Percentiles rank a stretch among this genome's conserved stretches.
Evolutionary conservation across 2,888 invertebrate genomes (phyloP).

Genomic region (Marasmarcha lunaedactyla): DNA sequence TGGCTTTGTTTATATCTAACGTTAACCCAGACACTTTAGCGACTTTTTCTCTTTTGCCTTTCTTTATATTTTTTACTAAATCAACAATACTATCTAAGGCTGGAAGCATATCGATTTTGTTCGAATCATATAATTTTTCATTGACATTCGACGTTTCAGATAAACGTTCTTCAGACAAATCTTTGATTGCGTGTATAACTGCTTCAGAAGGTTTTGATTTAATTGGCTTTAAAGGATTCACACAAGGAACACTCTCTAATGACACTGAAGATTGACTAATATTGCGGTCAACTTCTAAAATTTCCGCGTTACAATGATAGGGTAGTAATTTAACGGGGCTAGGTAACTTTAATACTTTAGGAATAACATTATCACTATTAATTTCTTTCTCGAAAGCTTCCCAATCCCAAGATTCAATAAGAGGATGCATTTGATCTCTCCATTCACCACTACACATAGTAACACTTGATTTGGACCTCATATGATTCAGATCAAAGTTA

Average conservation of each 20-base stretch:
- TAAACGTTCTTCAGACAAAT: constrained; percentile 69
- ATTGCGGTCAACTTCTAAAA: constrained; percentile 59
- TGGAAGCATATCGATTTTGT: constrained; percentile 71
- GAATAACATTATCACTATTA: constrained; percentile 53
- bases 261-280: constrained; percentile 64
- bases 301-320: constrained; percentile 59
- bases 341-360: constrained; percentile 54
- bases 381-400: constrained; percentile 73
- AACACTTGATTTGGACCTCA: constrained; percentile 63
- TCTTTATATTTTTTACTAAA: constrained; percentile 71
- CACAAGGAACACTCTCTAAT: constrained; percentile 73
- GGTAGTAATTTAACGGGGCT: constrained; percentile 60
- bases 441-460: constrained; percentile 64
- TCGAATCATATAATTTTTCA: constrained; percentile 66
- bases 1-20: constrained; percentile 75
- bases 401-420: constrained; percentile 75
- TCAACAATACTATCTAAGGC: constrained; percentile 73
- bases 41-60: constrained; percentile 68
- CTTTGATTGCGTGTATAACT: constrained; percentile 57
- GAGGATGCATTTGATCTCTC: constrained; percentile 73
- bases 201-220: constrained; percentile 55
- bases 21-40: constrained; percentile 74
- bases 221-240: constrained; percentile 71
- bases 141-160: constrained; percentile 71
- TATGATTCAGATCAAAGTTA: constrained; percentile 62